Base-by-base conservation (phyloP, 2,797 vertebrate genomes). In the Neoniphon sammara region DNA sequence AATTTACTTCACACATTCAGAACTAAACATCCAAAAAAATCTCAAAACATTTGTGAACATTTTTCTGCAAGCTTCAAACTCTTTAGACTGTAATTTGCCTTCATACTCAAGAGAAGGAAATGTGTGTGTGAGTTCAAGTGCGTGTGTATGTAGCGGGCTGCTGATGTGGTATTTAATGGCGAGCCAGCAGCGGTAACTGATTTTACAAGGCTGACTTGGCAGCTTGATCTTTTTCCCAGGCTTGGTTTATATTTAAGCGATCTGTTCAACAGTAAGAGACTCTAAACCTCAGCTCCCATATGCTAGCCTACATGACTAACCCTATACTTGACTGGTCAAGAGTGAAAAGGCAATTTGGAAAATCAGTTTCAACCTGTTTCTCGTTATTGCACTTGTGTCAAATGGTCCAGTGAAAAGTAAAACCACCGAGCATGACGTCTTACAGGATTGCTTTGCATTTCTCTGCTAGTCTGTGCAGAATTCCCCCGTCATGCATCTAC, bases 311-410 rank as follows among this genome's bases (percentile, higher is more conserved):
- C 39, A 54, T 54, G 56, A 44, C 17, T 23, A 7, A 56, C 58
- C 20, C 2, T 52, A 30, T 55, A 65, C 67, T 3, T 78, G 67
- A 63, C 56, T 39, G 53, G 69, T 71, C 83, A 76, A 69, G 56
- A 62, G 75, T 46, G 15, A 56, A 74, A 63, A 52, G 44, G 42
- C 27, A 68, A 76, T 69, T 69, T 69, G 36, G 64, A 72, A 64
- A 80, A 81, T 75, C 64, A n/a, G 49, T 70, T 73, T 63, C 65
- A 72, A 23, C 59, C 60, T 20, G 47, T 75, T 83, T 66, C 71
- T 82, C 20, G 21, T 78, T 73, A 66, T 25, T 39, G 54, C 49
- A 20, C 67, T 49, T 1, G 42, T 72, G 58, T 70, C 18, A 30
- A 66, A 61, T 34, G 49, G 10, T 75, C 42, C 67, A 15, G 21